A percentile compares a stretch with the other conserved stretches of the same genome.
Evolutionary conservation across 2,113 vertebrate genomes (phyloP).

Genomic region (Mus pahari): DNA sequence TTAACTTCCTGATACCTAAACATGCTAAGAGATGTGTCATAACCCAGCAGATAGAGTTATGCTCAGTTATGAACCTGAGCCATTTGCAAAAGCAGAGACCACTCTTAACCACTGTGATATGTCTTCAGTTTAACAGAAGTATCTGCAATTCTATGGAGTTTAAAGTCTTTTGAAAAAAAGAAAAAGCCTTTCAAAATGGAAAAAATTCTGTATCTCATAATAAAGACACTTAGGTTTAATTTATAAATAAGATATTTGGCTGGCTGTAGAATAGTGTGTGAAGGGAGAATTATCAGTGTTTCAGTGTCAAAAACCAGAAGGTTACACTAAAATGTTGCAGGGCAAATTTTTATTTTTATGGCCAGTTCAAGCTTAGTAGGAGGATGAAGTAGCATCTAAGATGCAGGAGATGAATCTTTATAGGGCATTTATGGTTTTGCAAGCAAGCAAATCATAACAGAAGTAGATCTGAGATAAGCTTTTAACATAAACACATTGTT

Average conservation of each 20-base stretch:
- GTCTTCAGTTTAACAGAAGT: no score
- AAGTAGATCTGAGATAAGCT: neutral
- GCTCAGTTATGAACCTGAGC: neutral
- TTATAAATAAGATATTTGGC: neutral
- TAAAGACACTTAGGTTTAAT: neutral
- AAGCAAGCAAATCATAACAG: neutral
- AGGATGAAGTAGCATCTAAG: neutral
- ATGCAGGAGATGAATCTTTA: neutral
- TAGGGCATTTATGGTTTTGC: neutral
- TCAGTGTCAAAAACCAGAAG: neutral
- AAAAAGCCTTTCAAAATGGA: neutral
- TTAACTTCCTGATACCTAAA: neutral
- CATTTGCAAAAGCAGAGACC: neutral
- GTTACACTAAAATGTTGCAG: neutral
- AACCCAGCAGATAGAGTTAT: neutral
- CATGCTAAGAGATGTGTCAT: neutral
- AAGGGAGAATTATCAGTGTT: neutral
- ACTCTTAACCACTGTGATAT: neutral
- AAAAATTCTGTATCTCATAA: neutral
- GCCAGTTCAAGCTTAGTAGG: neutral
- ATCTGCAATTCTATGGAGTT: neutral
- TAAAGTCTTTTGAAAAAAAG: neutral
- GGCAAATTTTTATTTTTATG: neutral
- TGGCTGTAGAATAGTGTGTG: neutral
- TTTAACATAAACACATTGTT: neutral